Evolutionary conservation across 2,888 invertebrate genomes (phyloP), one percentile per base, ranked within the genome.

Genomic region (Acronicta aceris): DNA sequence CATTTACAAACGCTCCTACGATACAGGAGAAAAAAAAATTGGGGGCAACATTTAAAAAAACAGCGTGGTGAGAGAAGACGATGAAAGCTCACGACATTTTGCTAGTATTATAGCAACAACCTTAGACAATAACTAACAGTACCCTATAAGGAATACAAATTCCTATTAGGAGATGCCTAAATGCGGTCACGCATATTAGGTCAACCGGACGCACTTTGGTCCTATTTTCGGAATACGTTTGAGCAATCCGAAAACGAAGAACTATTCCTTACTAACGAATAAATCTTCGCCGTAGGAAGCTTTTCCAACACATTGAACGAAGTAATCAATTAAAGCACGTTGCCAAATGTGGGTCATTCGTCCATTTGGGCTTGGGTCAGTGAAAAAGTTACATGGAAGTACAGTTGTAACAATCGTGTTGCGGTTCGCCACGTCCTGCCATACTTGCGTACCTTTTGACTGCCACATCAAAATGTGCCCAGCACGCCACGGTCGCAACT

Each of bases 361-460:
- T 46, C 51, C 1, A 17, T 42, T 55, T 15, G 7, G 17, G 48
- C 30, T 54, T 45, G 33, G 45, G 42, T 43, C 50, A 41, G 25
- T 41, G 33, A 10, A 12, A 48, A 41, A 38, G 45, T 52, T 25
- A 60, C 21, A 43, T 33, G 30, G 30, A 57, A 53, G 52, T 61
- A 71, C 72, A 58, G 57, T 71, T 72, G 58, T 59, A 45, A 56
- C 45, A 56, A 67, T 67, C 54, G 12, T 16, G 50, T 27, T 56
- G 52, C 49, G 72, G 72, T 67, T 67, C 56, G 36, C 61, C 66
- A 56, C 69, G 12, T 71, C 56, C 71, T 50, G 49, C 10, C 47
- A 7, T 38, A 5, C 0, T 50, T 36, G 5, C 45, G 33, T 33
- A n/a, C n/a, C n/a, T n/a, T n/a, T n/a, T n/a, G n/a, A n/a, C n/a